Conservation (phyloP, 2,888 invertebrate genomes). For the Yponomeuta plumbellus region DNA sequence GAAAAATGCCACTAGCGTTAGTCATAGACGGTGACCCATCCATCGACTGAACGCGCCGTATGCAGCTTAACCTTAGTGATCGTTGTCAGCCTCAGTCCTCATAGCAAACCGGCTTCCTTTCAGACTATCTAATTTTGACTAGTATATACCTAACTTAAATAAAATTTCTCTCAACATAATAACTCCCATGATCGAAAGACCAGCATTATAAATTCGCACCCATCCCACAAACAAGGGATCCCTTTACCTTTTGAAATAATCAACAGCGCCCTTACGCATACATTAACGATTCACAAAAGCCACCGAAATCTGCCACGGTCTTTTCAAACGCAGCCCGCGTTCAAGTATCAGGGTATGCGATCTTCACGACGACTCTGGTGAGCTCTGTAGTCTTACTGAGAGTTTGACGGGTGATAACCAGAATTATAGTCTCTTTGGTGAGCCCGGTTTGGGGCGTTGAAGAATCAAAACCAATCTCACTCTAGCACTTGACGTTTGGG, state of each 20-base stretch:
- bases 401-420: too few species aligned
- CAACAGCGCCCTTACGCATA: conserved; percentile 18
- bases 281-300: conserved; percentile 22
- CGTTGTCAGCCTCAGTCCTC: too few species aligned
- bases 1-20: too few species aligned
- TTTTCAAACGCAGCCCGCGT: neutral
- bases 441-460: conserved; percentile 18
- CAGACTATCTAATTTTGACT: too few species aligned
- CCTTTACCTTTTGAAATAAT: neutral
- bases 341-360: neutral
- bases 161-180: neutral
- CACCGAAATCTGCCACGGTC: neutral
- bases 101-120: too few species aligned
- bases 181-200: neutral
- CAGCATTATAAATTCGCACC: neutral
- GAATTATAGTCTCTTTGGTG: neutral
- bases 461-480: conserved; percentile 23
- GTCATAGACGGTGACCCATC: too few species aligned
- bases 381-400: too few species aligned
- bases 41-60: too few species aligned
- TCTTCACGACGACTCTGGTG: too few species aligned
- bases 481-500: conserved; percentile 15
- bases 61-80: too few species aligned
- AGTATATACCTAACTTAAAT: too few species aligned
- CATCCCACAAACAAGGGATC: neutral